Conservation (phyloP, 2,797 vertebrate genomes). For the Bufotes viridis region DNA sequence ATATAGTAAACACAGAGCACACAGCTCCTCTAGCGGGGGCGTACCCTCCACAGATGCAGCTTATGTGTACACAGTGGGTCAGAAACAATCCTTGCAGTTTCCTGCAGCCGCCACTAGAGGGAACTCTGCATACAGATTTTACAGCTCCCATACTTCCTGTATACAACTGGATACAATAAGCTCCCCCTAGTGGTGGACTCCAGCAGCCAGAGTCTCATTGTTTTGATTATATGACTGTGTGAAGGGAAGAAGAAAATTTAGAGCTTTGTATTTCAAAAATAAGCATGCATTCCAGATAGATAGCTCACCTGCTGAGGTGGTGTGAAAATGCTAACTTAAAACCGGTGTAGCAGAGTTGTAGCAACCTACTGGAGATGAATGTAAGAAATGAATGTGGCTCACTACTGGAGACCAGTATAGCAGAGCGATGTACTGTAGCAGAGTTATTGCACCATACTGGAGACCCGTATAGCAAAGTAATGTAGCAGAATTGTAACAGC, state of each 20-base stretch:
- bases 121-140: neutral
- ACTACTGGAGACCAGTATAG: too few species aligned
- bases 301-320: too few species aligned
- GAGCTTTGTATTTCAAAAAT: neutral
- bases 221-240: neutral
- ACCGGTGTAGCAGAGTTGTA: too few species aligned
- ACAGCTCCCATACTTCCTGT: too few species aligned
- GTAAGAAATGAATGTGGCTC: too few species aligned
- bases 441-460: too few species aligned
- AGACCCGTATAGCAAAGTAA: too few species aligned
- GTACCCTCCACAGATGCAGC: neutral
- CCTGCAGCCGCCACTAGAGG: neutral
- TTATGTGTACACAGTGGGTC: neutral
- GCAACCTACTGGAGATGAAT: too few species aligned
- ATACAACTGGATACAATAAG: neutral
- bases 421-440: too few species aligned
- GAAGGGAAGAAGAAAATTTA: neutral
- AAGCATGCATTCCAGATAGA: too few species aligned
- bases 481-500: too few species aligned
- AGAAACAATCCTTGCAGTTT: neutral
- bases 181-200: neutral
- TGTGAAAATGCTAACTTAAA: too few species aligned
- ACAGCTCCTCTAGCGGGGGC: neutral
- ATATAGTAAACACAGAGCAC: neutral
- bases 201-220: neutral